phyloP scores from a whole-genome alignment of 2,797 vertebrate genomes.

The Smutsia gigantea region DNA sequence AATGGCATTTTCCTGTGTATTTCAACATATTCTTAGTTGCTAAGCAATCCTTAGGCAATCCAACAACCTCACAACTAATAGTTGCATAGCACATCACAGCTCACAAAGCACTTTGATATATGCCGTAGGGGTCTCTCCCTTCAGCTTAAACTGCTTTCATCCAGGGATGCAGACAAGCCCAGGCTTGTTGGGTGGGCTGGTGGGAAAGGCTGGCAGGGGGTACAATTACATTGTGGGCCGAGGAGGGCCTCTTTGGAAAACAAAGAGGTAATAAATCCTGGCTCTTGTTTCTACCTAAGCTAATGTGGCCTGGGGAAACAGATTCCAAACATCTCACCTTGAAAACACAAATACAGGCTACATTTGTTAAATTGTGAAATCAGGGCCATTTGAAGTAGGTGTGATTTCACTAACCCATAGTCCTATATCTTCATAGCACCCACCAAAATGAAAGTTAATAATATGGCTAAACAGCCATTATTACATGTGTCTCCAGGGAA shows the following conservation, averaged over 20 bases:
- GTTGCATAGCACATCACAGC: neutral
- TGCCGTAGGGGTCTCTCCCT: neutral
- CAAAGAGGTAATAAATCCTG: neutral
- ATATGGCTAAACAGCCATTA: neutral
- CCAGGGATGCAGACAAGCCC: neutral
- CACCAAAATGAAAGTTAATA: neutral
- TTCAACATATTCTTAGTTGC: constrained; percentile 31
- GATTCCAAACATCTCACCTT: neutral
- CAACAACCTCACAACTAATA: constrained; percentile 13
- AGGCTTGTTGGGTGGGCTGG: constrained; percentile 15
- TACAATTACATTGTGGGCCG: neutral
- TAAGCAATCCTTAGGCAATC: constrained; percentile 14
- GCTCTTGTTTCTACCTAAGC: neutral
- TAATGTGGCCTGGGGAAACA: constrained; percentile 9
- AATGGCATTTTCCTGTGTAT: neutral
- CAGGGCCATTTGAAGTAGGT: neutral
- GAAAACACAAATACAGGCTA: neutral
- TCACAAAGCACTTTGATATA: neutral
- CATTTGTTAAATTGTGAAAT: neutral
- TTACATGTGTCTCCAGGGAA: neutral
- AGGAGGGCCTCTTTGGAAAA: neutral
- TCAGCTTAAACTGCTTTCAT: neutral
- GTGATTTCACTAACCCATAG: neutral
- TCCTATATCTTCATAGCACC: neutral
- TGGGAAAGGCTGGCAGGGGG: neutral